Conservation (phyloP, 2,113 vertebrate species). For the Ammospiza nelsoni region DNA sequence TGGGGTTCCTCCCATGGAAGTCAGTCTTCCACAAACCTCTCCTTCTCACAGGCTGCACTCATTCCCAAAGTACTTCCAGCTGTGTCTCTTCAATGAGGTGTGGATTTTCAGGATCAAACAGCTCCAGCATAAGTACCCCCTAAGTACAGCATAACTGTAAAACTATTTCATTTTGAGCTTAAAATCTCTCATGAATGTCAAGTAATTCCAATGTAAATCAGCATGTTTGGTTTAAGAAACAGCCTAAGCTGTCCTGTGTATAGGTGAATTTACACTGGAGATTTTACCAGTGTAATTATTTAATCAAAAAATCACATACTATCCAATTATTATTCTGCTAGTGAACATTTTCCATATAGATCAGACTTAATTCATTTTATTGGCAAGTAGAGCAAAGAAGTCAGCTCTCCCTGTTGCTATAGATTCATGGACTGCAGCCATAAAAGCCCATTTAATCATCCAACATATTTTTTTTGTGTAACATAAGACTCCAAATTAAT, state of each 20-base stretch:
- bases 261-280: not conserved
- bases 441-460: slow-evolving; percentile 10
- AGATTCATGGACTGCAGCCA: slow-evolving; percentile 15
- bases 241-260: not conserved
- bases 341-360: not conserved
- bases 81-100: not conserved
- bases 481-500: not conserved
- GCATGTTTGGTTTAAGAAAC: not conserved
- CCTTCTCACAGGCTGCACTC: not conserved
- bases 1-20: no score
- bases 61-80: not conserved
- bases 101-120: fast-evolving
- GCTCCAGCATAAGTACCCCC: fast-evolving
- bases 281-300: not conserved
- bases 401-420: not conserved
- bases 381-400: slow-evolving; percentile 1
- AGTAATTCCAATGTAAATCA: not conserved
- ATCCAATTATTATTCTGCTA: slow-evolving; percentile 3
- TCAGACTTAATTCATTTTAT: slow-evolving; percentile 21
- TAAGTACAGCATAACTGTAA: not conserved
- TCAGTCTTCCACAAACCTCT: not conserved
- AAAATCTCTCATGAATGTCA: not conserved
- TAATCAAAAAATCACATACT: not conserved
- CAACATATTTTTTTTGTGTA: not conserved
- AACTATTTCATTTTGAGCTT: not conserved